Percentiles rank a stretch among this genome's conserved stretches.
These are phyloP conservation scores for Oncorhynchus mykiss DNA, from an alignment of 2,113 vertebrate species.

Conservation along the genomic window DNA sequence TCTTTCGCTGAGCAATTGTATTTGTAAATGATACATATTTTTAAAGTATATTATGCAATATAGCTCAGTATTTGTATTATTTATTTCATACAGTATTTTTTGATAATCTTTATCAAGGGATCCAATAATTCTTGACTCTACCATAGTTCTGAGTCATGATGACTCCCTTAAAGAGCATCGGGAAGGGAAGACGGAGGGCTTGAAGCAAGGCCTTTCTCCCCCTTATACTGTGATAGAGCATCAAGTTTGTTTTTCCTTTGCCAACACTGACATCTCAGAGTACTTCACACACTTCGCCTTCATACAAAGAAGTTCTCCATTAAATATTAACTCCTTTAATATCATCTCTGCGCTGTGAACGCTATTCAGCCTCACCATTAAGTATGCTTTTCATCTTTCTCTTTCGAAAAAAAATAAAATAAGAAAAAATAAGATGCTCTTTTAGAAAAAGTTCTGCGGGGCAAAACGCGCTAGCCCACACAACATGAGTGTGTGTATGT, in stretches of 20 bases:
- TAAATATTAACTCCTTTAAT: constrained; percentile 84
- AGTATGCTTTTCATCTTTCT: constrained; percentile 82
- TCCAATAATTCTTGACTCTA: too few species aligned
- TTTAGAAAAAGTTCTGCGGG: constrained; percentile 68
- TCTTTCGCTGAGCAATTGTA: too few species aligned
- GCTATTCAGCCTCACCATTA: constrained; percentile 70
- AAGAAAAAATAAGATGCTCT: constrained; percentile 50
- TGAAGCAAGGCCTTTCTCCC: constrained; percentile 58
- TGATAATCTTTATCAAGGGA: too few species aligned
- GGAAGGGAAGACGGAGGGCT: constrained; percentile 37
- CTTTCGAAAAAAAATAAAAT: too few species aligned
- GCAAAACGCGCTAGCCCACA: constrained; percentile 53
- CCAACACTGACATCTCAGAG: constrained; percentile 63
- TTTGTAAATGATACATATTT: too few species aligned
- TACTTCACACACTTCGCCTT: constrained; percentile 59
- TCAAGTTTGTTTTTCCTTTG: constrained; percentile 78
- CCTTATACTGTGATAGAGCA: constrained; percentile 63
- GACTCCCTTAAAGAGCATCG: constrained; percentile 45
- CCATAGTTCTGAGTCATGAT: constrained; percentile 24
- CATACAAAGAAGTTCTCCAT: constrained; percentile 77
- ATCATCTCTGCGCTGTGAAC: constrained; percentile 76
- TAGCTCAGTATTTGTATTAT: too few species aligned
- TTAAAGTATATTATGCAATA: too few species aligned
- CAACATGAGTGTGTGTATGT: constrained; percentile 34
- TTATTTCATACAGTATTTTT: too few species aligned